Evolutionary conservation across 2,888 invertebrate species (phyloP).

Genomic region (Ceraclea dissimilis): DNA sequence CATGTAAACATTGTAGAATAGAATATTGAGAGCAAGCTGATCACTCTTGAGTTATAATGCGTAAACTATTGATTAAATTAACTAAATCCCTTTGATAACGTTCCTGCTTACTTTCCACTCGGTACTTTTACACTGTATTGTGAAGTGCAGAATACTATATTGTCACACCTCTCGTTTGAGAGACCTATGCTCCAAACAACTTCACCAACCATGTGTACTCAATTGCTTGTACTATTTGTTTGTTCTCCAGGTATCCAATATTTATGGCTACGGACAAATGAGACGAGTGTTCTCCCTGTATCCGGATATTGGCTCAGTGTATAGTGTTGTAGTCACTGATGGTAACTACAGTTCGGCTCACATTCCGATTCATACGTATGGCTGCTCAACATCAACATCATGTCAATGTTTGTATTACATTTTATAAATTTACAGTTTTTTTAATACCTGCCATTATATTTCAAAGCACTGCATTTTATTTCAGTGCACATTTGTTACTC

Average conservation of each 20-base stretch:
- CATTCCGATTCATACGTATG: constrained; percentile 60
- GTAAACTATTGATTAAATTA: no score
- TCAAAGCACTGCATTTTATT: neutral
- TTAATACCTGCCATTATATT: neutral
- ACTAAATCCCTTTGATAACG: no score
- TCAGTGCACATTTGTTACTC: no score
- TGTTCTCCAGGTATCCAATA: constrained; percentile 31
- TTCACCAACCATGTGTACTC: no score
- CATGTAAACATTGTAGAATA: no score
- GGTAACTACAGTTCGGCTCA: constrained; percentile 51
- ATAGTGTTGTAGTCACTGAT: constrained; percentile 47
- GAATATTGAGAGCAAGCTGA: no score
- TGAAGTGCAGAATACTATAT: no score
- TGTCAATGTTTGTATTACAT: constrained; percentile 35
- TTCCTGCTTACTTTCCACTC: no score
- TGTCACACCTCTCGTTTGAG: no score
- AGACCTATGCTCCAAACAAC: no score
- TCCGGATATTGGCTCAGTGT: constrained; percentile 54
- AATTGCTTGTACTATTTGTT: neutral
- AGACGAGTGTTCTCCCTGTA: constrained; percentile 52
- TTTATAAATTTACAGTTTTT: neutral
- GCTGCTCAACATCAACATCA: constrained; percentile 48
- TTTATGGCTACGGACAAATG: constrained; percentile 30
- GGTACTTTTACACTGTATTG: no score
- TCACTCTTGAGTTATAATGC: no score